A percentile compares a stretch with the other conserved stretches of the same genome.
These are phyloP conservation scores for Baronia brevicornis DNA, from an alignment of 2,888 invertebrate genomes.

Conservation along the genomic window DNA sequence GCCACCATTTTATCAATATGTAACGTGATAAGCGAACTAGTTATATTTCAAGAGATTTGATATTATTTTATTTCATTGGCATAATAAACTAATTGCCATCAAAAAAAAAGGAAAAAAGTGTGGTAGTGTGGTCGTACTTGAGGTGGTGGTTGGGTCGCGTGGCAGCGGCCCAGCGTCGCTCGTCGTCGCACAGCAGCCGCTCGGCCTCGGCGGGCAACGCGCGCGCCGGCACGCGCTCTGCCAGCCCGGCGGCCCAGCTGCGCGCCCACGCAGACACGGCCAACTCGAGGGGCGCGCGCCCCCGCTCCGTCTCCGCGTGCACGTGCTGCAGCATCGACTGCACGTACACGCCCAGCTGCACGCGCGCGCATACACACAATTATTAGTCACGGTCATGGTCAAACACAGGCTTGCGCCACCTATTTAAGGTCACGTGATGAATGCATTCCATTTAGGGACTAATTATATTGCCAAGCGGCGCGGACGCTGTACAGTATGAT, in stretches of 20 bases:
- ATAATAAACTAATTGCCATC: too few species aligned
- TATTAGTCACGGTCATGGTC: too few species aligned
- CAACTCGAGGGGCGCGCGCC: slow-evolving; percentile 38
- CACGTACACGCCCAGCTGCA: slow-evolving; percentile 57
- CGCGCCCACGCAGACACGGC: slow-evolving; percentile 65
- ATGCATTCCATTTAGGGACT: too few species aligned
- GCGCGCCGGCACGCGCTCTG: slow-evolving; percentile 25
- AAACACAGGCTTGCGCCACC: too few species aligned
- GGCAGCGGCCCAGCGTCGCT: slow-evolving; percentile 34
- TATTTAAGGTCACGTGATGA: too few species aligned
- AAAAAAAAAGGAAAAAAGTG: too few species aligned
- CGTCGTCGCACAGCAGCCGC: slow-evolving; percentile 37
- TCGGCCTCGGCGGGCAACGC: slow-evolving; percentile 28
- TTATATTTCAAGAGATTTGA: background rate
- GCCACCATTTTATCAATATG: background rate
- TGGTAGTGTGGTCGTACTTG: background rate
- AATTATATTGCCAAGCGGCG: too few species aligned
- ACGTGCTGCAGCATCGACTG: slow-evolving; percentile 45
- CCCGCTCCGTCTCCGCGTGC: slow-evolving; percentile 38
- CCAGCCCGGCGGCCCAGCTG: slow-evolving; percentile 46
- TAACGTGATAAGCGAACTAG: background rate
- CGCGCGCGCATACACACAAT: too few species aligned
- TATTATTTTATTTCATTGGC: too few species aligned
- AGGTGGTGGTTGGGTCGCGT: slow-evolving; percentile 18
- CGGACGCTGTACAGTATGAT: too few species aligned